Evolutionary conservation across 2,888 invertebrate genomes (phyloP), one percentile per base, ranked within the genome.

Genomic region (Opisthograptis luteolata): DNA sequence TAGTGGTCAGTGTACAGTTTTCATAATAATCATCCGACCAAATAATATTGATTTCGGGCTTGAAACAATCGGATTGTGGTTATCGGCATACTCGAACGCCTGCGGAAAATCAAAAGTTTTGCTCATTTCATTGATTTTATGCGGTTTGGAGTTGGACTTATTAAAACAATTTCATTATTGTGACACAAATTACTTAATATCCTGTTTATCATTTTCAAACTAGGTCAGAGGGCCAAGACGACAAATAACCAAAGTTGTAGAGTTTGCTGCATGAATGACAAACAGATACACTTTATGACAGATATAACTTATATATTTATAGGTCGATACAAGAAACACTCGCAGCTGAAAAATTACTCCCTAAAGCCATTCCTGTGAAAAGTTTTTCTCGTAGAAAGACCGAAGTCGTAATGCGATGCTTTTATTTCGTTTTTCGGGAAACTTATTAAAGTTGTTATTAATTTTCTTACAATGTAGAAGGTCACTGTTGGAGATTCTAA

Each of bases 221-320:
- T 43, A 19, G 41, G 53, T 30, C 41, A 37, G 12, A n/a, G n/a
- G n/a, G n/a, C n/a, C n/a, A n/a, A n/a, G n/a, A n/a, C 24, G 8
- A 30, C 12, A 12, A 46, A 42, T 17, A 35, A 32, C 13, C 8
- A 3, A 6, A 25, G 36, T 35, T 22, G 39, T 44, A 42, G 37
- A 30, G 22, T 37, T 34, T 35, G 20, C 40, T 14, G 30, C 20
- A 46, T 17, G 27, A 40, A 50, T 50, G 41, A 45, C 35, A 50
- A 50, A 40, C 44, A 44, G 48, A 35, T 43, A 47, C 46, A 35
- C 34, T 50, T 54, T 48, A 36, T 45, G 49, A 39, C 34, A 52
- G 42, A 37, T 37, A 34, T 48, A 52, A 51, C 45, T 51, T 51
- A 35, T 40, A 40, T 55, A 51, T 51, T 51, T 51, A 35, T 40